These are phyloP conservation scores for Poeciliopsis prolifica DNA, from an alignment of 2,113 vertebrate genomes.

Conservation along the genomic window DNA sequence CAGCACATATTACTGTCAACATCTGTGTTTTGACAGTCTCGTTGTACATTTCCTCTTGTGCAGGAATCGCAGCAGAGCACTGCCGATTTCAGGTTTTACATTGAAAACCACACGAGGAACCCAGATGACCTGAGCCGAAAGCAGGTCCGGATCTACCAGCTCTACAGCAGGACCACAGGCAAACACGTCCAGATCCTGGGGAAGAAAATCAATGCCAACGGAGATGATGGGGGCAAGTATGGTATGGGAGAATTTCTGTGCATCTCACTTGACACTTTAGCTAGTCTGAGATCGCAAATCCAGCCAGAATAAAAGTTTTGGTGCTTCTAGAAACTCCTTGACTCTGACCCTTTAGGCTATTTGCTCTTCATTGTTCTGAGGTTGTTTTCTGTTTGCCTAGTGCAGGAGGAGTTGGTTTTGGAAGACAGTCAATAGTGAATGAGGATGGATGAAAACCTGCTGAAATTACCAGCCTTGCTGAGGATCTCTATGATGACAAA, in stretches of 20 bases:
- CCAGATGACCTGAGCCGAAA: constrained; percentile 83
- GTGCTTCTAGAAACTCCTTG: neutral
- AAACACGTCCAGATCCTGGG: constrained; percentile 84
- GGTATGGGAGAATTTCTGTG: constrained; percentile 80
- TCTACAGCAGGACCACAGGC: constrained; percentile 83
- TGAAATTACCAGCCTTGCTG: constrained; percentile 19
- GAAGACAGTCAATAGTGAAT: constrained; percentile 28
- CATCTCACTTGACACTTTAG: constrained; percentile 63
- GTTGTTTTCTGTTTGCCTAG: constrained; percentile 19
- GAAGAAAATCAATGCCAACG: constrained; percentile 83
- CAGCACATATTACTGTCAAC: constrained; percentile 55
- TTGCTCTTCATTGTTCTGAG: constrained; percentile 13
- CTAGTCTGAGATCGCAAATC: constrained; percentile 10
- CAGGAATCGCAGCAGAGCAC: constrained; percentile 83
- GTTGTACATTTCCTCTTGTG: constrained; percentile 23
- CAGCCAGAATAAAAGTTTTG: neutral
- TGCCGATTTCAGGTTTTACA: constrained; percentile 82
- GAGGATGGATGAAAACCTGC: constrained; percentile 12
- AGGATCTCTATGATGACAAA: constrained; percentile 19
- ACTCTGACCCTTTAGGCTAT: neutral
- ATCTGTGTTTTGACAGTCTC: constrained; percentile 43
- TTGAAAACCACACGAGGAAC: constrained; percentile 83
- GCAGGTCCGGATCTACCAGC: constrained; percentile 84
- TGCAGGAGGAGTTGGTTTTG: constrained; percentile 13
- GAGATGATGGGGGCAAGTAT: constrained; percentile 86